Evolutionary conservation across 30 jellyfish, hydroid and myxozoan species (phyloP), one percentile per base, ranked within the genome.

Genomic region (Haliclystus octoradiatus): DNA sequence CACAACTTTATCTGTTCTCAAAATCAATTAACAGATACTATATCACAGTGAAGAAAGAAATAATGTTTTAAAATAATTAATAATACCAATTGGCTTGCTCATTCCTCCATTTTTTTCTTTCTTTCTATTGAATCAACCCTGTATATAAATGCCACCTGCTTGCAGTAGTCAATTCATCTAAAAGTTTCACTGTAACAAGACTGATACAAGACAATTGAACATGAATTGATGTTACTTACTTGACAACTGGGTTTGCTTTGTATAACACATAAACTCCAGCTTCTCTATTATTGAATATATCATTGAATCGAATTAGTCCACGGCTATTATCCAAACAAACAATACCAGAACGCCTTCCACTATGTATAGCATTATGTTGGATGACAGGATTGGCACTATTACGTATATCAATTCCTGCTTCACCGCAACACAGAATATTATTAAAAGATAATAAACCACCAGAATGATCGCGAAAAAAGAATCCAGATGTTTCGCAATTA

Each of bases 361-460:
- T 72, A 73, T 71, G 83, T 9, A 84, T 84, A 35, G 71, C 83
- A 66, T 84, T 84, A 31, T 77, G 92, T 33, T 84, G 93, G 28
- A 84, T 63, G 22, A 69, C 3, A 1, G 95, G 95, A 40, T 70
- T 72, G 0, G 95, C 92, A 47, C 71, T 70, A 53, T 84, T 76
- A 25, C 95, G 72, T 33, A 84, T 49, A 50, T 84, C 95, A 35
- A 84, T 76, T 29, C 95, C 95, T 4, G 95, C 95, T 63, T 84
- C 95, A 5, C 65, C 57, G 68, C 77, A 76, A 4, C 70, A 53
- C 47, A 52, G 77, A 0, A 84, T 84, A 4, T 84, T 83, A 66
- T 84, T 84, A 31, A 90, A 90, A 40, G 93, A 88, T 22, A 84
- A 70, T 19, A 84, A 75, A 24, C 93, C 95, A 33, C 32, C 33